A percentile compares a stretch with the other conserved stretches of the same genome.
Conservation (phyloP, 2,113 vertebrate genomes). For the Natator depressus region DNA sequence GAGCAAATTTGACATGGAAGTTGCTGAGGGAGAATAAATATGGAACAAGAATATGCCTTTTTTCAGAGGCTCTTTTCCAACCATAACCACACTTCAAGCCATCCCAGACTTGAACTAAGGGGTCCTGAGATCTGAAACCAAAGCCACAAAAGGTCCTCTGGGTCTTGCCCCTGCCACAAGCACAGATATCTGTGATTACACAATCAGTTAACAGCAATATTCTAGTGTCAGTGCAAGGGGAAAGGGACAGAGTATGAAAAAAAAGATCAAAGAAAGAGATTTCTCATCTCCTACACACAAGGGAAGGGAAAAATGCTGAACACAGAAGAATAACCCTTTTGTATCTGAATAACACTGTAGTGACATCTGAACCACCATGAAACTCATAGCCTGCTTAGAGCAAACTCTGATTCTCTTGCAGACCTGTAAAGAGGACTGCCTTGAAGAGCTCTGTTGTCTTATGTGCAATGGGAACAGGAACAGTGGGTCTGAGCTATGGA, state of each 20-base stretch:
- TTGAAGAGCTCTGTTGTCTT: background rate
- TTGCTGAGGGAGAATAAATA: conserved; percentile 71
- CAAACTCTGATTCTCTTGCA: background rate
- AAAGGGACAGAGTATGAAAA: background rate
- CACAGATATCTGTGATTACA: background rate
- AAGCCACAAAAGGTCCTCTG: background rate
- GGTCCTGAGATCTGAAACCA: conserved; percentile 56
- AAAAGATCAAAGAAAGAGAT: background rate
- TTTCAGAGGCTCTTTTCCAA: conserved; percentile 47
- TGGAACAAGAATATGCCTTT: conserved; percentile 66
- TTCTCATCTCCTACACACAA: background rate
- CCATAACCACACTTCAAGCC: background rate
- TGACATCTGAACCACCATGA: background rate
- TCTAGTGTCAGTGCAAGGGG: conserved; percentile 20
- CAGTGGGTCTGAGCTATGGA: background rate
- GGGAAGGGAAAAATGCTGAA: conserved; percentile 2
- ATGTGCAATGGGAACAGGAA: background rate
- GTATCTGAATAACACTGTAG: background rate
- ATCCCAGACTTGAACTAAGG: conserved; percentile 37
- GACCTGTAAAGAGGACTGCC: background rate
- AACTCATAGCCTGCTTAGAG: background rate
- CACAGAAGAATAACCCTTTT: background rate
- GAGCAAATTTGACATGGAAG: conserved; percentile 71
- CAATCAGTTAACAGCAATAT: conserved; percentile 13
- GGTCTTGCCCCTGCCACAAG: conserved; percentile 25